A percentile compares a stretch with the other conserved stretches of the same genome.
These are phyloP conservation scores for Paratilapia polleni DNA, from an alignment of 2,113 vertebrate species.

Conservation along the genomic window DNA sequence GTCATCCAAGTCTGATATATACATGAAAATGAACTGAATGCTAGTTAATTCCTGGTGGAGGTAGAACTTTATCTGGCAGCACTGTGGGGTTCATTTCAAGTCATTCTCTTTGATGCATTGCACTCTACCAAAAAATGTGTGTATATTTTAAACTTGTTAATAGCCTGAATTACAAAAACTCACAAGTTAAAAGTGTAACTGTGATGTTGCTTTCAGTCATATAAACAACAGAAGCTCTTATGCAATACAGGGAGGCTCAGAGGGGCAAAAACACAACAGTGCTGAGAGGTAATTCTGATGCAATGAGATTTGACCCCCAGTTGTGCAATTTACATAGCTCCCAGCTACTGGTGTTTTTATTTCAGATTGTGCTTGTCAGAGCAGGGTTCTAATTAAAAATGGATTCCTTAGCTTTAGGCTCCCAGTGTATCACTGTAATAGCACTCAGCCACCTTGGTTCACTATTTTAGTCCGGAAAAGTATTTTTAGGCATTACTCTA, in stretches of 20 bases:
- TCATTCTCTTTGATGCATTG: not conserved
- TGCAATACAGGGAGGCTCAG: slow-evolving; percentile 38
- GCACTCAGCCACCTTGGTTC: not conserved
- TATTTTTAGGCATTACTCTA: not conserved
- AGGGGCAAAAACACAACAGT: slow-evolving; percentile 39
- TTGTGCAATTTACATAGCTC: slow-evolving; percentile 59
- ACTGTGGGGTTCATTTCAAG: not conserved
- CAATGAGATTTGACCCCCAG: slow-evolving; percentile 51
- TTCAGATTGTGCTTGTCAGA: slow-evolving; percentile 31
- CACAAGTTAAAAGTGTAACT: not conserved
- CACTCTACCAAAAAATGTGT: not conserved
- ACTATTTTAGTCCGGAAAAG: not conserved
- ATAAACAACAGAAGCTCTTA: slow-evolving; percentile 40
- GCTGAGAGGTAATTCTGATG: slow-evolving; percentile 47
- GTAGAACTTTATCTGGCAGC: slow-evolving; percentile 1
- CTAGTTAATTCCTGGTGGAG: not conserved
- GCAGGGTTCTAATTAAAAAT: not conserved
- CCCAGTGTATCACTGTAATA: not conserved
- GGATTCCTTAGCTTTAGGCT: not conserved
- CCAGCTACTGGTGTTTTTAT: slow-evolving; percentile 7
- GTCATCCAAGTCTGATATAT: slow-evolving; percentile 23
- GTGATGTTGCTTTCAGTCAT: slow-evolving; percentile 18
- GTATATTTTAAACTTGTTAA: not conserved
- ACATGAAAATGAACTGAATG: not conserved
- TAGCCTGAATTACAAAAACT: not conserved